Conservation (phyloP, 2,888 invertebrate species). For the Cryptus viduatorius region DNA sequence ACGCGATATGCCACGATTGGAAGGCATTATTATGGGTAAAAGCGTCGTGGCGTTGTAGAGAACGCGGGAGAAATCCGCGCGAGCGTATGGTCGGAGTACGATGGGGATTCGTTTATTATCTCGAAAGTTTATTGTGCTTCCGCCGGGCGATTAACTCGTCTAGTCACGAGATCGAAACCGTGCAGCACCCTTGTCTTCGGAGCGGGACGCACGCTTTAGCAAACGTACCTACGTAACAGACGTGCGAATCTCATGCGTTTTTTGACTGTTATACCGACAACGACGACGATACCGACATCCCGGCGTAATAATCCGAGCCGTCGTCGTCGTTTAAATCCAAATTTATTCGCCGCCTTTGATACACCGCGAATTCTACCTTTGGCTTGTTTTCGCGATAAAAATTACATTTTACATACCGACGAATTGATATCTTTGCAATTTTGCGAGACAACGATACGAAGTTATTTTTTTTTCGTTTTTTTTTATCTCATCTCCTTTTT, state of each 20-base stretch:
- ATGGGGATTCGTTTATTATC: slow-evolving; percentile 82
- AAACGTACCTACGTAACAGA: not conserved
- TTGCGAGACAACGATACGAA: not conserved
- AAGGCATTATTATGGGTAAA: slow-evolving; percentile 72
- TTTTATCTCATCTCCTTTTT: too few relatives aligned
- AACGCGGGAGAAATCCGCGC: slow-evolving; percentile 1
- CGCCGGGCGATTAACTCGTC: slow-evolving; percentile 82
- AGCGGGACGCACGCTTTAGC: not conserved
- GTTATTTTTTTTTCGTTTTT: slow-evolving; percentile 13
- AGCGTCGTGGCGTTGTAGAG: not conserved
- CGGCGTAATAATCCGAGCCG: slow-evolving; percentile 49
- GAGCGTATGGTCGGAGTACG: slow-evolving; percentile 69
- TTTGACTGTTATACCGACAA: not conserved
- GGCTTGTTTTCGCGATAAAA: slow-evolving; percentile 48
- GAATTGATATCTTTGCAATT: slow-evolving; percentile 44
- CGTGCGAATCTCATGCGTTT: not conserved
- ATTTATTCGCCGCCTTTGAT: slow-evolving; percentile 65
- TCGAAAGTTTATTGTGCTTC: slow-evolving; percentile 82
- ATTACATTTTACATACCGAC: slow-evolving; percentile 57
- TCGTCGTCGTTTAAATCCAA: slow-evolving; percentile 59
- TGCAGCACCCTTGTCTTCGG: slow-evolving; percentile 44
- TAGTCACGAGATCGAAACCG: slow-evolving; percentile 76
- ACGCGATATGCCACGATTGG: slow-evolving; percentile 61
- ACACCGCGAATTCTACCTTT: slow-evolving; percentile 21
- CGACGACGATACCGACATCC: slow-evolving; percentile 21